phyloP scores from a whole-genome alignment of 2,797 vertebrate genomes.

The Argyrosomus regius region DNA sequence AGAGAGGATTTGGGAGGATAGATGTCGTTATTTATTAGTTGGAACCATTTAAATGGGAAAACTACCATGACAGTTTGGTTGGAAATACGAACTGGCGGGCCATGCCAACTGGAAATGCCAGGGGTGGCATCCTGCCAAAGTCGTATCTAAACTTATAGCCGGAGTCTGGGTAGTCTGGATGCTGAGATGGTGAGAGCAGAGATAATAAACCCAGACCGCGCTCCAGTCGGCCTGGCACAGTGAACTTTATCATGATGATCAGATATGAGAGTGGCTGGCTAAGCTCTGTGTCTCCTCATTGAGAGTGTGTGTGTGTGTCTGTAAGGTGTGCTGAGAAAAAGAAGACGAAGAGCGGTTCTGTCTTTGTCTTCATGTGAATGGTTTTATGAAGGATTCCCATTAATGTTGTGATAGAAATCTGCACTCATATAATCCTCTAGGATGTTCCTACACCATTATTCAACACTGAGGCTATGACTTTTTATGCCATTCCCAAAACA shows the following conservation, averaged over 20 bases:
- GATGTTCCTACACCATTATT: not conserved
- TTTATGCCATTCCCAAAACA: not conserved
- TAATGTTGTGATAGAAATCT: conserved; percentile 34
- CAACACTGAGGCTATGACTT: not conserved
- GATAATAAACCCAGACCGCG: conserved; percentile 51
- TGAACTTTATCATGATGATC: conserved; percentile 73
- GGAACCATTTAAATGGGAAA: conserved; percentile 84
- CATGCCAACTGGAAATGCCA: conserved; percentile 83
- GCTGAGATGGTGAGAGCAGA: conserved; percentile 65
- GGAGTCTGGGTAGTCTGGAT: conserved; percentile 39
- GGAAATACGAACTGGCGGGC: conserved; percentile 85
- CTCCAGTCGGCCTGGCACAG: conserved; percentile 36
- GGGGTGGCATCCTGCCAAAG: conserved; percentile 76
- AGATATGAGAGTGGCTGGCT: conserved; percentile 62
- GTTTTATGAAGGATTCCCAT: conserved; percentile 20
- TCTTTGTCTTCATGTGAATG: conserved; percentile 18
- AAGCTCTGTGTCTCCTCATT: conserved; percentile 52
- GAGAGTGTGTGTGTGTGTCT: conserved; percentile 20
- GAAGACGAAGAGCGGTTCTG: conserved; percentile 4
- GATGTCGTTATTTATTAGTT: conserved; percentile 88
- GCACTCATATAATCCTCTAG: not conserved
- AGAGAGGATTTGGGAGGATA: conserved; percentile 85
- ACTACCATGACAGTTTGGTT: conserved; percentile 75
- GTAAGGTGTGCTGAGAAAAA: conserved; percentile 6
- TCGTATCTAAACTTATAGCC: conserved; percentile 66